A percentile compares a stretch with the other conserved stretches of the same genome.
These are phyloP conservation scores for Microcebus ravelobensis DNA, from an alignment of 2,113 vertebrate genomes.

Conservation along the genomic window DNA sequence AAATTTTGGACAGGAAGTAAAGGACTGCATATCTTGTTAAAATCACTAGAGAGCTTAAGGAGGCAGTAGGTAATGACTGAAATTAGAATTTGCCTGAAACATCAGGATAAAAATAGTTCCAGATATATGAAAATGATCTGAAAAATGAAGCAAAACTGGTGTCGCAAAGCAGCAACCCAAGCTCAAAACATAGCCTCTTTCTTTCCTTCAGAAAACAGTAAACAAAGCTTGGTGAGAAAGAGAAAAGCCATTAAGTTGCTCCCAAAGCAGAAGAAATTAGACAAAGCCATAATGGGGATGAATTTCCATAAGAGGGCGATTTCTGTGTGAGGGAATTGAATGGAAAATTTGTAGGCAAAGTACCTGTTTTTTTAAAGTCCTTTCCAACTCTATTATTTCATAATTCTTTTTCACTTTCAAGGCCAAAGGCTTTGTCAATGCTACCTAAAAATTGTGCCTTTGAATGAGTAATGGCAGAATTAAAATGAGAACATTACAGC, in stretches of 20 bases:
- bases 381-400: not conserved
- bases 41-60: slow-evolving; percentile 11
- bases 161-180: not conserved
- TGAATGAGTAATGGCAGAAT: slow-evolving; percentile 66
- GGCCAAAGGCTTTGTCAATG: not conserved
- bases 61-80: slow-evolving; percentile 22
- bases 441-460: not conserved
- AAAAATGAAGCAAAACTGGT: slow-evolving; percentile 38
- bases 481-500: slow-evolving; percentile 50
- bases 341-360: not conserved
- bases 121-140: not conserved
- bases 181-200: not conserved
- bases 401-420: slow-evolving; percentile 50
- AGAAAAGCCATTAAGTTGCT: not conserved
- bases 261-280: not conserved
- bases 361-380: not conserved
- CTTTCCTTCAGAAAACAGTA: slow-evolving; percentile 27
- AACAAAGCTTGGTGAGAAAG: not conserved
- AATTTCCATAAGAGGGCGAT: not conserved
- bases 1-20: not conserved
- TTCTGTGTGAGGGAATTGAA: not conserved
- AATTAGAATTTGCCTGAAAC: slow-evolving; percentile 50
- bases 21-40: not conserved
- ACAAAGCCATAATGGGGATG: not conserved
- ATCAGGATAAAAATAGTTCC: slow-evolving; percentile 8